Conservation (phyloP, 2,113 vertebrate genomes). For the Oostethus manadensis region DNA sequence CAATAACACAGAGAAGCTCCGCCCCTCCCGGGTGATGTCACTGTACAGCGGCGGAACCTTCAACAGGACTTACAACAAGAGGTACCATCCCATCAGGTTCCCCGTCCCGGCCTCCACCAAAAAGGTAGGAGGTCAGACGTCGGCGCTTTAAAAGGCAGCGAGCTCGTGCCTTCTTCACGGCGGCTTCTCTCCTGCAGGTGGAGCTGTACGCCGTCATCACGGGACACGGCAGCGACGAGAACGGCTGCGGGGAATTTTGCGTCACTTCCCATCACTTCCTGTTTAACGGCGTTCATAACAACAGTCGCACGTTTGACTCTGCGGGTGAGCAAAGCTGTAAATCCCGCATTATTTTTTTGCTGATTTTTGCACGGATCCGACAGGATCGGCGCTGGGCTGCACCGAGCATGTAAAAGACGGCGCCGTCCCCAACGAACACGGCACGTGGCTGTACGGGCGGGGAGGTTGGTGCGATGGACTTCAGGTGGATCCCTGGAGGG, state of each 20-base stretch:
- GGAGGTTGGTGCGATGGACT: slow-evolving; percentile 77
- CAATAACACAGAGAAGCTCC: slow-evolving; percentile 18
- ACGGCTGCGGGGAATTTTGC: slow-evolving; percentile 73
- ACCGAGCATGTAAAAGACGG: slow-evolving; percentile 60
- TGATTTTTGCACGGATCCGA: background rate
- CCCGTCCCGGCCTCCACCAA: slow-evolving; percentile 52
- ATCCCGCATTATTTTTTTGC: background rate
- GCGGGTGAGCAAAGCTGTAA: slow-evolving; percentile 59
- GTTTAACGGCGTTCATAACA: slow-evolving; percentile 64
- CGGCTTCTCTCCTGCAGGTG: slow-evolving; percentile 53
- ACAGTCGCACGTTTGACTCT: slow-evolving; percentile 62
- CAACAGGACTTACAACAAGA: slow-evolving; percentile 71
- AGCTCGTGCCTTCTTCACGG: background rate
- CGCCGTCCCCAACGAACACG: slow-evolving; percentile 73
- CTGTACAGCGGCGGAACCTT: slow-evolving; percentile 73
- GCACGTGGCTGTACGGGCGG: slow-evolving; percentile 76
- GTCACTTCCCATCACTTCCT: slow-evolving; percentile 76
- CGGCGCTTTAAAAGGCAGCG: too few relatives aligned
- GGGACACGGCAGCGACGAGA: slow-evolving; percentile 73
- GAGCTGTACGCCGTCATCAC: slow-evolving; percentile 76
- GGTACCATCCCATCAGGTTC: slow-evolving; percentile 64
- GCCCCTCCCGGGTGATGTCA: slow-evolving; percentile 56
- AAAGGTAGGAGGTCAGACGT: slow-evolving; percentile 50
- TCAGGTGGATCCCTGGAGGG: slow-evolving; percentile 75
- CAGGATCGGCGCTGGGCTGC: slow-evolving; percentile 70